Conservation (phyloP, 1,140 invertebrate species). For the Teleopsis dalmanni region DNA sequence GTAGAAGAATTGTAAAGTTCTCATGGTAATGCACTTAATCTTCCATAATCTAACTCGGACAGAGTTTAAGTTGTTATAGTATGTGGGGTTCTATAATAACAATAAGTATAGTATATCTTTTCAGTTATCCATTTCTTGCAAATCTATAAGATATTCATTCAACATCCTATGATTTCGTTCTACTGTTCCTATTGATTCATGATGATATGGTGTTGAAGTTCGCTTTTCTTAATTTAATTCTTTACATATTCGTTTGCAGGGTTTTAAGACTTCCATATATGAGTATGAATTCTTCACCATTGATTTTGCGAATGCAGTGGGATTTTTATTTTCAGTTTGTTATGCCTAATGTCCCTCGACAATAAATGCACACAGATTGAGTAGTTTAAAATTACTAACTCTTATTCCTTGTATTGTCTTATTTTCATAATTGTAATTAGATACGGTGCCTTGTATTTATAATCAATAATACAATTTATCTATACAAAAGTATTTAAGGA, state of each 20-base stretch:
- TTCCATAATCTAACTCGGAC: not conserved
- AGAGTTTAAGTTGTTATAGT: not conserved
- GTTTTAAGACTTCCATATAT: slow-evolving; percentile 10
- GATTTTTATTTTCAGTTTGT: slow-evolving; percentile 11
- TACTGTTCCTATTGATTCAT: slow-evolving; percentile 7
- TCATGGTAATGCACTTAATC: not conserved
- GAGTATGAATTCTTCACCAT: slow-evolving; percentile 9
- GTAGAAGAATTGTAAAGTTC: not conserved
- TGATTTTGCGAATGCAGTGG: slow-evolving; percentile 12
- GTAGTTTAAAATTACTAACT: too few species aligned
- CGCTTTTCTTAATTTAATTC: slow-evolving; percentile 6
- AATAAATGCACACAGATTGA: too few species aligned
- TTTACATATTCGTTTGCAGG: slow-evolving; percentile 8
- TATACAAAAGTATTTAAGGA: too few species aligned
- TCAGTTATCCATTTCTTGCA: slow-evolving; percentile 1
- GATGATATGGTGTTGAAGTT: slow-evolving; percentile 12
- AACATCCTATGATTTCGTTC: slow-evolving; percentile 12
- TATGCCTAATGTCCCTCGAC: too few species aligned
- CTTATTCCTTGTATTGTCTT: too few species aligned
- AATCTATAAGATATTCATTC: slow-evolving; percentile 12
- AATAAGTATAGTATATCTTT: slow-evolving; percentile 3
- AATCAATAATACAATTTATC: too few species aligned
- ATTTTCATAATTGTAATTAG: too few species aligned
- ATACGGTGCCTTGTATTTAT: too few species aligned
- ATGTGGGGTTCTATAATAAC: slow-evolving; percentile 3